Percentiles rank a stretch among this genome's conserved stretches.
Evolutionary conservation across 1,140 invertebrate genomes (phyloP).

Genomic region (Cotesia vestalis): DNA sequence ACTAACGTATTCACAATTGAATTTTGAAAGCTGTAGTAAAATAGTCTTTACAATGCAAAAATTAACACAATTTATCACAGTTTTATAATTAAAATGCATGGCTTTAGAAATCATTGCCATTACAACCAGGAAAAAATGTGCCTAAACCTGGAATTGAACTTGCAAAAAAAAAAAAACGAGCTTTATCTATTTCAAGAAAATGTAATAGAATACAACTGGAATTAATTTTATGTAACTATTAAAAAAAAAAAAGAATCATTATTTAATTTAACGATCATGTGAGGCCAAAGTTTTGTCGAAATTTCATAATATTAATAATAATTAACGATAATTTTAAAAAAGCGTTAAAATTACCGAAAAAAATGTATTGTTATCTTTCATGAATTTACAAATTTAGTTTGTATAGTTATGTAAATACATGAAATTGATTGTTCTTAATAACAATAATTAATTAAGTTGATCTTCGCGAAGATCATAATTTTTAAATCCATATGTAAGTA

Average conservation of each 20-base stretch:
- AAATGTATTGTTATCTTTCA: slow-evolving; percentile 21
- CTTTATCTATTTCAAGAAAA: too few species aligned
- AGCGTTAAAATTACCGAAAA: not conserved
- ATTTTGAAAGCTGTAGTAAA: slow-evolving; percentile 15
- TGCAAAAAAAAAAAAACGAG: too few species aligned
- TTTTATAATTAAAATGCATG: slow-evolving; percentile 15
- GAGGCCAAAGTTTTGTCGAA: slow-evolving; percentile 24
- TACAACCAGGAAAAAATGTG: slow-evolving; percentile 29
- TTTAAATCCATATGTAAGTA: not conserved
- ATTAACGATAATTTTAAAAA: not conserved
- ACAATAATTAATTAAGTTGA: not conserved
- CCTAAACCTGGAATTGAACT: slow-evolving; percentile 29
- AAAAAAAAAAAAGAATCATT: slow-evolving; percentile 26
- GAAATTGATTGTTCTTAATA: slow-evolving; percentile 20
- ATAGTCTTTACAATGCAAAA: not conserved
- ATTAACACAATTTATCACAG: slow-evolving; percentile 5
- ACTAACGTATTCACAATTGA: slow-evolving; percentile 14
- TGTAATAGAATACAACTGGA: too few species aligned
- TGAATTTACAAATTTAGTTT: slow-evolving; percentile 28
- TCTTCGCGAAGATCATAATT: too few species aligned
- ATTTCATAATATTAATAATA: slow-evolving; percentile 15
- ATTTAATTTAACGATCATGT: slow-evolving; percentile 10
- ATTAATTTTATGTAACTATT: slow-evolving; percentile 17
- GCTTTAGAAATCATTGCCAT: slow-evolving; percentile 25
- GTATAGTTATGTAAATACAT: slow-evolving; percentile 42